phyloP scores from a whole-genome alignment of 2,113 vertebrate genomes.

The Chloropsis hardwickii region DNA sequence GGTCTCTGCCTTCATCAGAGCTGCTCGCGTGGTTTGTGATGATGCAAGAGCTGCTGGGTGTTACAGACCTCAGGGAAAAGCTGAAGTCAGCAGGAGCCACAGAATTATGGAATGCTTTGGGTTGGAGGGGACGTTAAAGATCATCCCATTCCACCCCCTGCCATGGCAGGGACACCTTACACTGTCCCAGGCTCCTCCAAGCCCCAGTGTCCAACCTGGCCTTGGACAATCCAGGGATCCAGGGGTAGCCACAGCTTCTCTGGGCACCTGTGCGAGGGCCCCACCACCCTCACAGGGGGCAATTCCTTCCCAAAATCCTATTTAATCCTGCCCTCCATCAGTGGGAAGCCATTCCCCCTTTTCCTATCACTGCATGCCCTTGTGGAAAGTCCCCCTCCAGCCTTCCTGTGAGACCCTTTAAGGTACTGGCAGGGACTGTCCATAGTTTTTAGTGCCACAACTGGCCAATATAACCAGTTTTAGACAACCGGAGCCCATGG shows the following conservation, averaged over 20 bases:
- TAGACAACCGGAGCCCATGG: not conserved
- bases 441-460: accelerated
- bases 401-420: not conserved
- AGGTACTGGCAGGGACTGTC: not conserved
- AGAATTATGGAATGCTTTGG: not conserved
- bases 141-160: accelerated
- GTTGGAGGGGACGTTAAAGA: not conserved
- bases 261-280: not conserved
- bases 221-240: not conserved
- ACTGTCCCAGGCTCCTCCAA: not conserved
- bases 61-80: not conserved
- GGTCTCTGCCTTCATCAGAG: not conserved
- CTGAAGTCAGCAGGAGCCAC: not conserved
- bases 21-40: not conserved
- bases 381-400: not conserved
- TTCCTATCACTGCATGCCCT: not conserved
- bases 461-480: accelerated
- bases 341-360: not conserved
- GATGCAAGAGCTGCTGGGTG: not conserved
- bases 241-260: not conserved
- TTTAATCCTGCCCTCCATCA: not conserved
- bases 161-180: not conserved
- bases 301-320: not conserved
- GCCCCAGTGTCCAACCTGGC: accelerated
- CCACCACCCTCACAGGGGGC: accelerated